phyloP scores from a whole-genome alignment of 2,113 vertebrate species.

The Tapirus terrestris region DNA sequence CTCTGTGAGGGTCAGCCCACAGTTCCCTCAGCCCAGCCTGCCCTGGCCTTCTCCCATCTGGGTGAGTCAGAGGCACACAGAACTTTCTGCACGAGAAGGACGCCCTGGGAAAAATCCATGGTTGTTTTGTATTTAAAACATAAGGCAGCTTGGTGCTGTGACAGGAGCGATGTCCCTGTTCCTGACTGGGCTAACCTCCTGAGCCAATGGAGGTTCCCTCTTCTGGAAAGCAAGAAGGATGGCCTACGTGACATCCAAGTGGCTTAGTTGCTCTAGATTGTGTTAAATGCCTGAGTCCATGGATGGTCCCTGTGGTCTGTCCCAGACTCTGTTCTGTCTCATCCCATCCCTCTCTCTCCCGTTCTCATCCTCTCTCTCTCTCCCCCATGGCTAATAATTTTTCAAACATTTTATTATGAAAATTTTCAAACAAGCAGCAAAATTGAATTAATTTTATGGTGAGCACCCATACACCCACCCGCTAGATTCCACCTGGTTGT shows the following conservation, averaged over 20 bases:
- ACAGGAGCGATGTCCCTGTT: neutral
- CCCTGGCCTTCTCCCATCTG: neutral
- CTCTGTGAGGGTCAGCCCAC: neutral
- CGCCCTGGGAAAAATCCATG: neutral
- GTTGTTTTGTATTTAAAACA: neutral
- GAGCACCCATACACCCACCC: neutral
- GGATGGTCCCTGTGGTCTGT: neutral
- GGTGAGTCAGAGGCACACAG: neutral
- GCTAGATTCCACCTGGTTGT: neutral
- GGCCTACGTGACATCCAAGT: neutral
- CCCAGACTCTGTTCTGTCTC: neutral
- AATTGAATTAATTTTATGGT: neutral
- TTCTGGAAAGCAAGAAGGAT: neutral
- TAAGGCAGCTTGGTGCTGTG: neutral
- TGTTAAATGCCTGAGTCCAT: neutral
- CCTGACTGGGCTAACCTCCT: neutral
- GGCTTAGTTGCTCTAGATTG: neutral
- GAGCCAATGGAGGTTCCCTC: neutral
- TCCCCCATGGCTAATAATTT: neutral
- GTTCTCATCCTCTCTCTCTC: neutral
- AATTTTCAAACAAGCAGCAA: neutral
- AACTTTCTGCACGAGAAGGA: neutral
- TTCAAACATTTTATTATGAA: neutral
- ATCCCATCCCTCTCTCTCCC: neutral
- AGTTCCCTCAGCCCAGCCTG: rapidly evolving